These are phyloP conservation scores for Muscina levida DNA, from an alignment of 2,888 invertebrate genomes.

Conservation along the genomic window DNA sequence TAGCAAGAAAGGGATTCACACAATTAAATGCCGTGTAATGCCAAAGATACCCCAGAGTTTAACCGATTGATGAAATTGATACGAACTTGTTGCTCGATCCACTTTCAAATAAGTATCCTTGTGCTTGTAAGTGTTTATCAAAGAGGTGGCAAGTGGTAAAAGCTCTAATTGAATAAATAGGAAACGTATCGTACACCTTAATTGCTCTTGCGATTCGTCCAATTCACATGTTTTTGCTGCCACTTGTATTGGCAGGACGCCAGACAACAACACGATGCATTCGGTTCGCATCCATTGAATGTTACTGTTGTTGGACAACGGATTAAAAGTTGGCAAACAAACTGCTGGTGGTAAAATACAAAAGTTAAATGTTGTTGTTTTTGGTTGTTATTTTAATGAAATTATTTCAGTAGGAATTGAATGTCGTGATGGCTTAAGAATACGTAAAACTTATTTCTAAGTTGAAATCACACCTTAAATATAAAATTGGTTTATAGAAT, in stretches of 20 bases:
- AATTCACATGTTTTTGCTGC: slow-evolving; percentile 52
- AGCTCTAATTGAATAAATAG: slow-evolving; percentile 65
- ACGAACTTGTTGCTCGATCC: slow-evolving; percentile 56
- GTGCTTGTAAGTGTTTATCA: slow-evolving; percentile 16
- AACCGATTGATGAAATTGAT: slow-evolving; percentile 56
- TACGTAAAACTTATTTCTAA: too few species aligned
- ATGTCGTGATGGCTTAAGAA: too few species aligned
- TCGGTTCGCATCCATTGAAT: slow-evolving; percentile 40
- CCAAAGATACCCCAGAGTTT: slow-evolving; percentile 29
- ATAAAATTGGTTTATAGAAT: too few species aligned
- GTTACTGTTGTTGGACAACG: slow-evolving; percentile 41
- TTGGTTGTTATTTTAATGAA: slow-evolving; percentile 8
- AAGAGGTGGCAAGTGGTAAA: slow-evolving; percentile 16
- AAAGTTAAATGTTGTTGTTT: slow-evolving; percentile 25
- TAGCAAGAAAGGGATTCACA: slow-evolving; percentile 7
- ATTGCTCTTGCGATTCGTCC: slow-evolving; percentile 58
- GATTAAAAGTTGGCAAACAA: slow-evolving; percentile 58
- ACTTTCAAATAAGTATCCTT: slow-evolving; percentile 1
- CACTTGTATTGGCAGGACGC: slow-evolving; percentile 57
- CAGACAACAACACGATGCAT: slow-evolving; percentile 47
- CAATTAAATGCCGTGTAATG: slow-evolving; percentile 10
- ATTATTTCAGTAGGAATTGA: not conserved
- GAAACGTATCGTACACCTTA: slow-evolving; percentile 64
- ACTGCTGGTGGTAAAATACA: slow-evolving; percentile 58
- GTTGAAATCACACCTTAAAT: too few species aligned